phyloP scores from a whole-genome alignment of 2,888 invertebrate species.

The Mylabris sibirica region DNA sequence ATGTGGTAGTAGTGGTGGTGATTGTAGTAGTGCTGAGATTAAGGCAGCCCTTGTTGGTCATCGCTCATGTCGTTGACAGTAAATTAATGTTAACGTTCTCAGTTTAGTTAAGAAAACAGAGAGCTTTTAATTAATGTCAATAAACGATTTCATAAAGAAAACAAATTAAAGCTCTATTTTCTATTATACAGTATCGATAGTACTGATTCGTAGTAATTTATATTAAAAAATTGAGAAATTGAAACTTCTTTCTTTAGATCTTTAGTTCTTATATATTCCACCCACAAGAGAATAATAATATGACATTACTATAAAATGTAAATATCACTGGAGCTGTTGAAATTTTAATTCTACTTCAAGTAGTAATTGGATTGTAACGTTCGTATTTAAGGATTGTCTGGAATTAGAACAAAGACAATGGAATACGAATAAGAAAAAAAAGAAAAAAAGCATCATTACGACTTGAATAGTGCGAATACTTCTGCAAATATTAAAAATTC shows the following conservation, averaged over 20 bases:
- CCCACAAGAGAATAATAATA: not conserved
- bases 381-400: not conserved
- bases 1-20: slow-evolving; percentile 16
- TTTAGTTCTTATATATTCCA: not conserved
- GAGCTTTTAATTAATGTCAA: slow-evolving; percentile 15
- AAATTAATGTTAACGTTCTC: slow-evolving; percentile 27
- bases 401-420: not conserved
- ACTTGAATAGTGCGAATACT: not conserved
- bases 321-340: not conserved
- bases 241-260: not conserved
- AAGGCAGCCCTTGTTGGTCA: slow-evolving; percentile 14
- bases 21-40: slow-evolving; percentile 21
- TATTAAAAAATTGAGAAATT: not conserved
- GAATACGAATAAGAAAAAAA: too few relatives aligned
- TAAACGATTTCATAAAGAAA: slow-evolving; percentile 14
- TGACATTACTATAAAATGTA: not conserved
- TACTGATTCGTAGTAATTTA: not conserved
- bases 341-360: not conserved
- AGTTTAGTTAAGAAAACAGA: slow-evolving; percentile 15
- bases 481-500: not conserved
- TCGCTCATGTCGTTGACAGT: slow-evolving; percentile 23
- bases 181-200: not conserved
- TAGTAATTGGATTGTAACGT: not conserved
- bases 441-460: not conserved
- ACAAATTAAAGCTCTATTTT: not conserved